phyloP scores from a whole-genome alignment of 2,797 vertebrate genomes.

The Gadopsis marmoratus region DNA sequence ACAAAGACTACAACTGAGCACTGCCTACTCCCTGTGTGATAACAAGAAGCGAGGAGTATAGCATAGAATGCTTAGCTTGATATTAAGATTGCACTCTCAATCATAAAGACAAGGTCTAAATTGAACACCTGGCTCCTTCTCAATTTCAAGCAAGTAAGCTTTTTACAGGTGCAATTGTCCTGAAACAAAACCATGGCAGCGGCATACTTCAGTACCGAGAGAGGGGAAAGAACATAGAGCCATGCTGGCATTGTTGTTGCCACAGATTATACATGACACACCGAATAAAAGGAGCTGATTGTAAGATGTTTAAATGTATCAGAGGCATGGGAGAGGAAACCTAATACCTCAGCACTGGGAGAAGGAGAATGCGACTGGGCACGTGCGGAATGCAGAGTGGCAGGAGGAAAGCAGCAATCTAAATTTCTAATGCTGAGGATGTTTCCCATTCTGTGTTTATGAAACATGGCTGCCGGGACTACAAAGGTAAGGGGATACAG shows the following conservation, averaged over 20 bases:
- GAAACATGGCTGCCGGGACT: slow-evolving; percentile 87
- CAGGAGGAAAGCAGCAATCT: slow-evolving; percentile 77
- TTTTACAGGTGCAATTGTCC: slow-evolving; percentile 53
- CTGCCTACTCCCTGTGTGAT: slow-evolving; percentile 60
- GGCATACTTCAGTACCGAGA: slow-evolving; percentile 55
- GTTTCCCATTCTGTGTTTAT: slow-evolving; percentile 87
- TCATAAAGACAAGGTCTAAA: slow-evolving; percentile 59
- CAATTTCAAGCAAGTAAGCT: slow-evolving; percentile 39
- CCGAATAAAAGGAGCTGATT: slow-evolving; percentile 75
- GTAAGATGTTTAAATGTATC: slow-evolving; percentile 80
- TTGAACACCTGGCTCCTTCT: slow-evolving; percentile 67
- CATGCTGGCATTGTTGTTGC: slow-evolving; percentile 79
- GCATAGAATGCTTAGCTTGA: slow-evolving; percentile 53
- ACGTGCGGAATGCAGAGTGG: slow-evolving; percentile 81
- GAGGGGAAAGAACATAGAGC: slow-evolving; percentile 47
- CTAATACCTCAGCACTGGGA: slow-evolving; percentile 74
- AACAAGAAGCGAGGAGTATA: slow-evolving; percentile 50
- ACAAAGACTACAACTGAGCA: slow-evolving; percentile 70
- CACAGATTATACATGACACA: slow-evolving; percentile 83
- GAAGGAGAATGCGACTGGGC: slow-evolving; percentile 78
- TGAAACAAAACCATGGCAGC: slow-evolving; percentile 64
- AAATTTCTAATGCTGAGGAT: slow-evolving; percentile 88
- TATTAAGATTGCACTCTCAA: slow-evolving; percentile 59
- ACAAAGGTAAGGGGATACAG: slow-evolving; percentile 86
- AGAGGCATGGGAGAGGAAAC: slow-evolving; percentile 80